Evolutionary conservation across 2,888 invertebrate species (phyloP).

Genomic region (Sinodicranocentrus sp.): DNA sequence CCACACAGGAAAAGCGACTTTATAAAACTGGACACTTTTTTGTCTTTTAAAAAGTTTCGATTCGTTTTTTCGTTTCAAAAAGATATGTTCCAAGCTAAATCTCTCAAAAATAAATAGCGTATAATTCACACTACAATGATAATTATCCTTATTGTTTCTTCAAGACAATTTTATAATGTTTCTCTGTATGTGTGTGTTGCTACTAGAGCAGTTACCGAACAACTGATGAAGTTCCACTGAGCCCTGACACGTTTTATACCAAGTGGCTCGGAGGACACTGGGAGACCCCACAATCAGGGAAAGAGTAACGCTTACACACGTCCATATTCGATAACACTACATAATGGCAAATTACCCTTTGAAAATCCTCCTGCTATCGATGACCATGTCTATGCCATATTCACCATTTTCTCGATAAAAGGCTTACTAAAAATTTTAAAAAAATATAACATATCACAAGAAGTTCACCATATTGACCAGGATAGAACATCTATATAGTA

Average conservation of each 20-base stretch:
- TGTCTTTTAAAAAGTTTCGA: neutral
- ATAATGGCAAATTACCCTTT: neutral
- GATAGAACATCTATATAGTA: neutral
- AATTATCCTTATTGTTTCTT: neutral
- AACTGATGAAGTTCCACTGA: conserved; percentile 72
- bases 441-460: neutral
- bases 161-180: neutral
- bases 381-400: conserved; percentile 41
- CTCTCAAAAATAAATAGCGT: neutral
- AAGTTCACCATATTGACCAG: neutral
- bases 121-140: neutral
- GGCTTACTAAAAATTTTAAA: neutral
- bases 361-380: neutral
- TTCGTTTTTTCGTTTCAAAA: neutral
- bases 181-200: conserved; percentile 29
- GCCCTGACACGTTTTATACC: conserved; percentile 73
- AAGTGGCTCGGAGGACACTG: conserved; percentile 68
- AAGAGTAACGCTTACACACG: neutral
- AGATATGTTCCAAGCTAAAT: neutral
- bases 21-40: neutral
- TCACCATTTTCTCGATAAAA: conserved; percentile 6
- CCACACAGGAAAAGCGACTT: neutral
- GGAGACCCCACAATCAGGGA: conserved; percentile 20
- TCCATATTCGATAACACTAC: neutral
- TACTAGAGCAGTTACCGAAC: conserved; percentile 67